Conservation (phyloP, 2,888 invertebrate genomes). For the Pristionchus fissidentatus region DNA sequence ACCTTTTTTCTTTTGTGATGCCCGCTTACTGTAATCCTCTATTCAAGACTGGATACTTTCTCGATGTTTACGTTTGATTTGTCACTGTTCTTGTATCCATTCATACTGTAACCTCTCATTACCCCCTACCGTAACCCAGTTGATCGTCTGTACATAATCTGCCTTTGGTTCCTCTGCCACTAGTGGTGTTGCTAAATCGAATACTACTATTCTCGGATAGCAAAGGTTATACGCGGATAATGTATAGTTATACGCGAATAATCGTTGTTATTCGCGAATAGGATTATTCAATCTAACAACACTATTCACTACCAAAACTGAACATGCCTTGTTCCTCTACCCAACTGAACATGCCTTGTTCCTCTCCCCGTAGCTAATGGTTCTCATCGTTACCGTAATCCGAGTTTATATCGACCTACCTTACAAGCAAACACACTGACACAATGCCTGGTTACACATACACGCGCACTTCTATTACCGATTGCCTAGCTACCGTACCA, state of each 20-base stretch:
- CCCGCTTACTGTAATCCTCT: not conserved
- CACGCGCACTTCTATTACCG: not conserved
- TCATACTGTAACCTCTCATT: not conserved
- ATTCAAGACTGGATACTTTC: not conserved
- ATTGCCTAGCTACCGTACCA: not conserved
- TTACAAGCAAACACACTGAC: not conserved
- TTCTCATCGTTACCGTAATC: not conserved
- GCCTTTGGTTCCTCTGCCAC: not conserved
- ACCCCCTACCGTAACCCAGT: not conserved
- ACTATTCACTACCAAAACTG: too few species aligned
- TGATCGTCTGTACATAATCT: not conserved
- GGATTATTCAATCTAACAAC: too few species aligned
- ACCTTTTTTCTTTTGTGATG: not conserved
- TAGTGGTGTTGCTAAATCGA: too few species aligned
- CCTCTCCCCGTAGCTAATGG: too few species aligned
- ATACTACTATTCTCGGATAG: too few species aligned
- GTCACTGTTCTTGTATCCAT: not conserved
- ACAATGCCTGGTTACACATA: not conserved
- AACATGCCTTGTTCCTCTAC: too few species aligned
- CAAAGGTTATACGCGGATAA: too few species aligned
- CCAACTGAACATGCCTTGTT: too few species aligned
- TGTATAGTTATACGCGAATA: too few species aligned
- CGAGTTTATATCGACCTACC: slow-evolving; percentile 6
- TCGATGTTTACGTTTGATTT: not conserved
- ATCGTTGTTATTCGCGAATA: too few species aligned